phyloP scores from a whole-genome alignment of 2,888 invertebrate species.

The Agrypnus murinus region DNA sequence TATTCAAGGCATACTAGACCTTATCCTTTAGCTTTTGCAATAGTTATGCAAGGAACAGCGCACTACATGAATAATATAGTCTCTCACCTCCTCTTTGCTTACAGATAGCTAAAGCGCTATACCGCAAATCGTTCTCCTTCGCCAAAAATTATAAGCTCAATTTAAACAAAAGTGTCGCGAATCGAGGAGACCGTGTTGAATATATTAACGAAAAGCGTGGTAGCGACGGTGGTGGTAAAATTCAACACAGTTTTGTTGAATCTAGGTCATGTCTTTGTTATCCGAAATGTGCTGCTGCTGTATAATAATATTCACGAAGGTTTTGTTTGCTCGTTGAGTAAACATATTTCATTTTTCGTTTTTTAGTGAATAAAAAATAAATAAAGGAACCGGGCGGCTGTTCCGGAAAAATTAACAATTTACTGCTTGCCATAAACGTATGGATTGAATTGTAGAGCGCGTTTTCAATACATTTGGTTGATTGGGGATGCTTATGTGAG shows the following conservation, averaged over 20 bases:
- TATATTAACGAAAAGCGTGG: slow-evolving; percentile 18
- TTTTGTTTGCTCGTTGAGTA: slow-evolving; percentile 29
- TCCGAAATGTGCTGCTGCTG: slow-evolving; percentile 22
- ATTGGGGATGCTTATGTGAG: no score
- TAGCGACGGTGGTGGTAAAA: no score
- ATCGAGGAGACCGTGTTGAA: background rate
- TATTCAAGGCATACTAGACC: slow-evolving; percentile 18
- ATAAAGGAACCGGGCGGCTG: background rate
- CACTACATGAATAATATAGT: slow-evolving; percentile 13
- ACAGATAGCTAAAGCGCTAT: background rate
- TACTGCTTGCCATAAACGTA: background rate
- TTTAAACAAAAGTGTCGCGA: slow-evolving; percentile 27
- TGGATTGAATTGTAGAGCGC: no score
- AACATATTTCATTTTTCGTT: slow-evolving; percentile 21
- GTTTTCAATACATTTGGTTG: no score
- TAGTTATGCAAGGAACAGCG: slow-evolving; percentile 17
- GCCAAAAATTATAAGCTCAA: slow-evolving; percentile 22
- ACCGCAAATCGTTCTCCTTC: background rate
- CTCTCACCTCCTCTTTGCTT: background rate
- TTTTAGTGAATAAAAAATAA: no score
- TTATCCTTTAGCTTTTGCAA: slow-evolving; percentile 35
- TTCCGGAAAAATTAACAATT: slow-evolving; percentile 22
- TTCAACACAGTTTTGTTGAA: slow-evolving; percentile 13
- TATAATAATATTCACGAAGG: slow-evolving; percentile 23
- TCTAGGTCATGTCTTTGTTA: slow-evolving; percentile 37